Percentiles rank a stretch among this genome's conserved stretches.
Evolutionary conservation across 2,797 vertebrate species (phyloP).

Genomic region (Siniperca undulata): DNA sequence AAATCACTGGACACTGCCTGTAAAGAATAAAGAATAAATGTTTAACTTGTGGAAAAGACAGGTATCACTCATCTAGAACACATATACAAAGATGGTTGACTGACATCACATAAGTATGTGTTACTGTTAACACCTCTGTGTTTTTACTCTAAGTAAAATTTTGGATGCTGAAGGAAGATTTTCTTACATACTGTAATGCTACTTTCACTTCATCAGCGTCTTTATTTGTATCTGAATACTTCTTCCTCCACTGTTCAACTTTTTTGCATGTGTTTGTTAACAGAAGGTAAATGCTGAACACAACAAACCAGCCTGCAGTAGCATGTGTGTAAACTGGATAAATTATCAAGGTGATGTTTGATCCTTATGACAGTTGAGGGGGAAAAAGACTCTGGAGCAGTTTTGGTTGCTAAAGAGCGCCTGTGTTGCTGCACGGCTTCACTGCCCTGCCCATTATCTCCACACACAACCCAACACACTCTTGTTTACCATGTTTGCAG

Average conservation of each 20-base stretch:
- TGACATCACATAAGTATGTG: background rate
- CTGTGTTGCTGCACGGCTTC: conserved; percentile 28
- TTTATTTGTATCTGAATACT: background rate
- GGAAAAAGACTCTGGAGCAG: conserved; percentile 4
- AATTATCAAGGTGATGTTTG: conserved; percentile 5
- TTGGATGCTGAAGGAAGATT: no score
- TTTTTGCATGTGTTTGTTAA: background rate
- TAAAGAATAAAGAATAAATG: background rate
- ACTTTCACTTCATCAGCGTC: background rate
- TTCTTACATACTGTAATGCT: no score
- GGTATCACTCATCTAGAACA: background rate
- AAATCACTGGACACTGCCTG: background rate
- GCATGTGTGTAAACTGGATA: background rate
- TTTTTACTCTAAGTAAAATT: no score
- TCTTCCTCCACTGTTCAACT: background rate
- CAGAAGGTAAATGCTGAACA: background rate
- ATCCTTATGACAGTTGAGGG: background rate
- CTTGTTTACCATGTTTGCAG: conserved; percentile 77
- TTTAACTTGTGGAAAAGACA: background rate
- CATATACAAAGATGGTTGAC: no score
- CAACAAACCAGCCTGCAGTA: background rate
- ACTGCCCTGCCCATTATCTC: conserved; percentile 51
- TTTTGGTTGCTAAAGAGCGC: conserved; percentile 45
- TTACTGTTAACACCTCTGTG: background rate
- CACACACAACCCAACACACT: conserved; percentile 63